These are phyloP conservation scores for Schizopygopsis pylzovi DNA, from an alignment of 2,797 vertebrate species.

Conservation along the genomic window DNA sequence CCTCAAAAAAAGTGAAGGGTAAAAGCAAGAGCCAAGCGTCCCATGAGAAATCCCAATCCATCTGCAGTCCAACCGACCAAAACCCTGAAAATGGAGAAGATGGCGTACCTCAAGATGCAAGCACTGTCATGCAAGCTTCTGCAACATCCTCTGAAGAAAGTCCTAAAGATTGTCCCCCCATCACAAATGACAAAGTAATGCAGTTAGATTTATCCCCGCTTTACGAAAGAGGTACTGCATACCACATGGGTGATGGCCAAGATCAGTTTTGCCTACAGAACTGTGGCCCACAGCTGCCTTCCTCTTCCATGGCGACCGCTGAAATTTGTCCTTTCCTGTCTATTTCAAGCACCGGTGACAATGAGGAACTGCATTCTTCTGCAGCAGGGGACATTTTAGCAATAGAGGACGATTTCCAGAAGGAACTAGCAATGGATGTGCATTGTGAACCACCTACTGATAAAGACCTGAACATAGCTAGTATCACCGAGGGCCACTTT, in stretches of 20 bases:
- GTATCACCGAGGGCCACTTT: conserved; percentile 41
- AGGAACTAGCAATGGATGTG: conserved; percentile 45
- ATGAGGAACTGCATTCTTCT: conserved; percentile 61
- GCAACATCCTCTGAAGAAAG: background rate
- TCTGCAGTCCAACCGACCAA: conserved; percentile 9
- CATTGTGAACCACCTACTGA: conserved; percentile 31
- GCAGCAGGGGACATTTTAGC: conserved; percentile 69
- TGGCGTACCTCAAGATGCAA: conserved; percentile 3
- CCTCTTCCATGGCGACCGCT: conserved; percentile 65
- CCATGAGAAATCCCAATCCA: conserved; percentile 50
- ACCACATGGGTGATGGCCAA: conserved; percentile 77
- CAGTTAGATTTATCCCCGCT: conserved; percentile 73
- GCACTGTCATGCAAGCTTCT: background rate
- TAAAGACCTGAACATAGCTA: conserved; percentile 43
- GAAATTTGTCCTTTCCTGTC: conserved; percentile 75
- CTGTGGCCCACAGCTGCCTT: conserved; percentile 73
- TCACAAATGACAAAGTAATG: conserved; percentile 44
- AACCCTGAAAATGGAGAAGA: conserved; percentile 12
- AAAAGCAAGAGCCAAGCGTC: conserved; percentile 61
- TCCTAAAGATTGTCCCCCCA: conserved; percentile 29
- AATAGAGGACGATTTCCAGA: conserved; percentile 65
- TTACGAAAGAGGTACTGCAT: conserved; percentile 82
- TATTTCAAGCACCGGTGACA: conserved; percentile 61
- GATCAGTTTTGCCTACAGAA: conserved; percentile 79
- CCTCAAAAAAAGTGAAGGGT: conserved; percentile 69